A percentile compares a stretch with the other conserved stretches of the same genome.
These are phyloP conservation scores for Amiota communis DNA, from an alignment of 2,888 invertebrate species.

Conservation along the genomic window DNA sequence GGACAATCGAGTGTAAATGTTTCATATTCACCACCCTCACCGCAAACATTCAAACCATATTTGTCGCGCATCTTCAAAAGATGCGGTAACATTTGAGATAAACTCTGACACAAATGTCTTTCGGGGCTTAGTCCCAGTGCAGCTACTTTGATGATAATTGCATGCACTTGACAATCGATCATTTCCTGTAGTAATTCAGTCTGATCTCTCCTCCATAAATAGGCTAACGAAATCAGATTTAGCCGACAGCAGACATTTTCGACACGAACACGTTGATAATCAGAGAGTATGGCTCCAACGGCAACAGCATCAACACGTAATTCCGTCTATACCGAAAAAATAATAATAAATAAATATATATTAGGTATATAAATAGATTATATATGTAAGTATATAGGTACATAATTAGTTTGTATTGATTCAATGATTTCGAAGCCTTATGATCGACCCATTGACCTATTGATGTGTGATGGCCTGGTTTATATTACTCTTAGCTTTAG, in stretches of 20 bases:
- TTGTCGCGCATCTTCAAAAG: conserved; percentile 91
- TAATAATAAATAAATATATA: background rate
- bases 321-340: conserved; percentile 72
- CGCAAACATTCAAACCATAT: conserved; percentile 95
- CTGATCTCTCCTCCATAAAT: conserved; percentile 97
- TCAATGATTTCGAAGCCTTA: too few species aligned
- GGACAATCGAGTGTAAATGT: conserved; percentile 98
- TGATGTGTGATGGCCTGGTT: too few species aligned
- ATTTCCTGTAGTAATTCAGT: conserved; percentile 95
- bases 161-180: conserved; percentile 93
- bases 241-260: conserved; percentile 98
- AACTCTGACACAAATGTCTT: conserved; percentile 89
- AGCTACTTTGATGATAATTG: conserved; percentile 98
- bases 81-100: conserved; percentile 90
- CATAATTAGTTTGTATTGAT: too few species aligned
- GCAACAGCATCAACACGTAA: conserved; percentile 92
- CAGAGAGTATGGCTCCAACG: conserved; percentile 97
- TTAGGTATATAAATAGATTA: too few species aligned
- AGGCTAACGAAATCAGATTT: conserved; percentile 90
- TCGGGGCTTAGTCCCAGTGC: conserved; percentile 90
- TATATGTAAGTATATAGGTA: too few species aligned
- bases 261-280: conserved; percentile 97
- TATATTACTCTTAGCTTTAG: too few species aligned
- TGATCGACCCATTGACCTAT: too few species aligned
- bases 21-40: conserved; percentile 99